Conservation (phyloP, 2,888 invertebrate genomes). For the Cephus spinipes region DNA sequence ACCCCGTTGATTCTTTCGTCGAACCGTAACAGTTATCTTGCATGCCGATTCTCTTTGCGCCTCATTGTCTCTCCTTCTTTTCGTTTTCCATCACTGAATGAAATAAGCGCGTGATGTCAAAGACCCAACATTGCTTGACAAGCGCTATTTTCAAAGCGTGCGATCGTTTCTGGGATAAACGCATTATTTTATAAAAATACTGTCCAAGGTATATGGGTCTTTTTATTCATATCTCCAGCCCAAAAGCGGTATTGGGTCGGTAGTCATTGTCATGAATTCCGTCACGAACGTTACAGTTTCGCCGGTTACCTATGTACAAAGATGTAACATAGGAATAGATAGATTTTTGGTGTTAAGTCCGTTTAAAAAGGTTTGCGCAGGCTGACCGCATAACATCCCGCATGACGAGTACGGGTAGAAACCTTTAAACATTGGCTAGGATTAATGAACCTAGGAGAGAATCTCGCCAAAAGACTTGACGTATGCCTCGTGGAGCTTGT, state of each 20-base stretch:
- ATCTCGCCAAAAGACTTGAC: conserved; percentile 84
- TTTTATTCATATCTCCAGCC: conserved; percentile 12
- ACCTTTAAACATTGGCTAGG: not conserved
- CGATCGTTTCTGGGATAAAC: conserved; percentile 8
- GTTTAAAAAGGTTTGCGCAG: not conserved
- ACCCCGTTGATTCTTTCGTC: not conserved
- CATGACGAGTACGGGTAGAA: conserved; percentile 27
- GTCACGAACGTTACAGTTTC: conserved; percentile 33
- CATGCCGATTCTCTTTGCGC: conserved; percentile 22
- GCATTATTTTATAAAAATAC: conserved; percentile 42
- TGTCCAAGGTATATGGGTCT: conserved; percentile 30
- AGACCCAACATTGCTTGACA: not conserved
- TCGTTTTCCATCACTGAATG: not conserved
- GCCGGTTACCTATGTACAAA: conserved; percentile 34
- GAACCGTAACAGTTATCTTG: not conserved
- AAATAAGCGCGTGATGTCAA: not conserved
- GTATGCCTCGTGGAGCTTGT: conserved; percentile 92
- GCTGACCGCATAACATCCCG: conserved; percentile 32
- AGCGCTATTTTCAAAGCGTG: not conserved
- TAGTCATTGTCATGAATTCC: conserved; percentile 21
- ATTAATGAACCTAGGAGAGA: conserved; percentile 61
- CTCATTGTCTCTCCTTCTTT: conserved; percentile 9
- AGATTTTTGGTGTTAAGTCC: not conserved
- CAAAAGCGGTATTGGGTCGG: conserved; percentile 24
- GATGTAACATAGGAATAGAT: conserved; percentile 32